Conservation (phyloP, 2,113 vertebrate species). For the Merops nubicus region DNA sequence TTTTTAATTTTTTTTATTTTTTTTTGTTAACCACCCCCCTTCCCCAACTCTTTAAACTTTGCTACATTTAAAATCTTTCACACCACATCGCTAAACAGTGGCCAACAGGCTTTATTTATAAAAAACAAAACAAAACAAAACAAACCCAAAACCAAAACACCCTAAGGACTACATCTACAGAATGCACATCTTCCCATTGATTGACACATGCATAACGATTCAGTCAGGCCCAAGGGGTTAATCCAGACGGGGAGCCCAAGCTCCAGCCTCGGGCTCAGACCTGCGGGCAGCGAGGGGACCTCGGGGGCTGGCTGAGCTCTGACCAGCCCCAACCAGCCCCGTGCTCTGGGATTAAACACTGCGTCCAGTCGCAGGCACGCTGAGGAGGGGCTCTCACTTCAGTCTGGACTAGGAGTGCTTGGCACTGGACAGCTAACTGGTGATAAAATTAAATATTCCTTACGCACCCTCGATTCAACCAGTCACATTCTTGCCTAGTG, state of each 20-base stretch:
- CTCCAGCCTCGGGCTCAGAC: conserved; percentile 54
- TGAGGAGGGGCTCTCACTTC: conserved; percentile 11
- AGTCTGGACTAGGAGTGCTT: conserved; percentile 34
- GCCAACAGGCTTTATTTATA: conserved; percentile 73
- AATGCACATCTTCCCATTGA: conserved; percentile 97
- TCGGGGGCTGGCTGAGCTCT: background rate
- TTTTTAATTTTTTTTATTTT: too few relatives aligned
- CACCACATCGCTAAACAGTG: conserved; percentile 74
- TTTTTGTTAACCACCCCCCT: background rate
- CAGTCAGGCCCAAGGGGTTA: conserved; percentile 60
- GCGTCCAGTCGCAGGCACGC: conserved; percentile 28
- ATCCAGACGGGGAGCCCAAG: conserved; percentile 25
- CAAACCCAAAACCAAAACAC: conserved; percentile 70
- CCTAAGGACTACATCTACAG: conserved; percentile 85
- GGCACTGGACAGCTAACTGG: conserved; percentile 39
- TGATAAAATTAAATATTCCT: background rate
- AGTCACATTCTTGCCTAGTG: conserved; percentile 47
- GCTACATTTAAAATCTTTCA: conserved; percentile 78
- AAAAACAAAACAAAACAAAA: background rate
- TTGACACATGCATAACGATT: conserved; percentile 92
- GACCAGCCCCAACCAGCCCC: background rate
- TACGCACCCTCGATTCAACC: background rate
- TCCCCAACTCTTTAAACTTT: conserved; percentile 50
- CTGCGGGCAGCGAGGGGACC: too few relatives aligned
- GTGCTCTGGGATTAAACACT: conserved; percentile 9